These are phyloP conservation scores for Alca torda DNA, from an alignment of 2,797 vertebrate species.

Conservation along the genomic window DNA sequence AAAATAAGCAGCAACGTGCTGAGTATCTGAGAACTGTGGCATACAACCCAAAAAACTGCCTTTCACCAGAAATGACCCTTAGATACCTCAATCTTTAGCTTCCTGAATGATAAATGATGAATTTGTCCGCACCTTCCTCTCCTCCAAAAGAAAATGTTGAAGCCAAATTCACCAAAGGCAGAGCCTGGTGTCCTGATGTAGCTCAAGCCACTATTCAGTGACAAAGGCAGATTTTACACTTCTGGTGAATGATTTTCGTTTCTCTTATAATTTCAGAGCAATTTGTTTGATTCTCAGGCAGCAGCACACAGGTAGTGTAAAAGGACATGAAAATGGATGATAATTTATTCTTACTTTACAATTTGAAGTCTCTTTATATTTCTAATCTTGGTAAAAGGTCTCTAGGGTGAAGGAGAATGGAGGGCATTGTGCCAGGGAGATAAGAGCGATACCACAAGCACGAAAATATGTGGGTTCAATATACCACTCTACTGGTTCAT, in stretches of 20 bases:
- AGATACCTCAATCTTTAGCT: background rate
- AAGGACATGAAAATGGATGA: background rate
- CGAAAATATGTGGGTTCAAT: background rate
- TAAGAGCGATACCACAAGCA: background rate
- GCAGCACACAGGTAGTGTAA: background rate
- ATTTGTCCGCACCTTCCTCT: background rate
- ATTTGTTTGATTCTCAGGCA: background rate
- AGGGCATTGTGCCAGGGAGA: background rate
- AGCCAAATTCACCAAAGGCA: background rate
- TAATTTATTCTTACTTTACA: background rate
- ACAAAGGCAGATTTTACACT: background rate
- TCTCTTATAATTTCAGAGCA: background rate
- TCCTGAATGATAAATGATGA: background rate
- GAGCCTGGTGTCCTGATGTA: background rate
- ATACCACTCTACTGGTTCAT: background rate
- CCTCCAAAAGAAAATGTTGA: background rate
- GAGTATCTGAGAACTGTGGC: background rate
- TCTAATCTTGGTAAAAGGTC: background rate
- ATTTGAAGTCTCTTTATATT: background rate
- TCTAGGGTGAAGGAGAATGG: background rate
- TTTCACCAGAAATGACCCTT: background rate
- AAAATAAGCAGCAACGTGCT: background rate
- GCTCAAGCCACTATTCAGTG: background rate
- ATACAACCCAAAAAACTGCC: background rate
- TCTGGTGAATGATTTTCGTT: background rate